Evolutionary conservation across 2,113 vertebrate species (phyloP).

Genomic region (Galeopterus variegatus): DNA sequence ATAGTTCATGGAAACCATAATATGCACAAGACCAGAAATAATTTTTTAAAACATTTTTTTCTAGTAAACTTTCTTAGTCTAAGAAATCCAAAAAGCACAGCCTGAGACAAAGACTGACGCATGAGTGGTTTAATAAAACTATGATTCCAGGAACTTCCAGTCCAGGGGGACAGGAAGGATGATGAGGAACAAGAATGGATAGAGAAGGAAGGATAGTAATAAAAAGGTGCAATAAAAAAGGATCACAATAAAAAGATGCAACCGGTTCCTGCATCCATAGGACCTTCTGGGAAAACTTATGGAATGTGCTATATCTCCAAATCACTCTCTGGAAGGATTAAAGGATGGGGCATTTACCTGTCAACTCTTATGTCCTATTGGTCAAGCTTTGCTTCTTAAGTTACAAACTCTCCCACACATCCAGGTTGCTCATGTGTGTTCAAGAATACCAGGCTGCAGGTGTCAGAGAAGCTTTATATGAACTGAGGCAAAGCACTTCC

Average conservation of each 20-base stretch:
- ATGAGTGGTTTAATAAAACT: background rate
- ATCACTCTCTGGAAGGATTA: background rate
- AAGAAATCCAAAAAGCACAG: background rate
- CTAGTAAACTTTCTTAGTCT: constrained; percentile 42
- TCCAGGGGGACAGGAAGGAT: rapidly evolving
- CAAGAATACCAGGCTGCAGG: background rate
- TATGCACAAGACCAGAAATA: background rate
- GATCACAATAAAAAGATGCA: too few species aligned
- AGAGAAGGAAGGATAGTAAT: background rate
- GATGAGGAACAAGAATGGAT: background rate
- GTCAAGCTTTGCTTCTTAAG: background rate
- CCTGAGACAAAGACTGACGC: background rate
- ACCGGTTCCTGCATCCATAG: background rate
- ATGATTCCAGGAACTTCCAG: background rate
- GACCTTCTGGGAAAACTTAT: background rate
- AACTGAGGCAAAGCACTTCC: background rate
- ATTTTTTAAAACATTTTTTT: background rate
- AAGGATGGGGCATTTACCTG: background rate
- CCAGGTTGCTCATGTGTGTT: background rate
- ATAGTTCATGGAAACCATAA: background rate
- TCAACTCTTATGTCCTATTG: background rate
- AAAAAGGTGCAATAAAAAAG: background rate
- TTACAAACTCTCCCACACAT: background rate
- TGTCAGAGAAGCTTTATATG: background rate
- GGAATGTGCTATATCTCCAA: background rate